A percentile compares a stretch with the other conserved stretches of the same genome.
phyloP scores from a whole-genome alignment of 2,797 vertebrate species.

The Moxostoma hubbsi region DNA sequence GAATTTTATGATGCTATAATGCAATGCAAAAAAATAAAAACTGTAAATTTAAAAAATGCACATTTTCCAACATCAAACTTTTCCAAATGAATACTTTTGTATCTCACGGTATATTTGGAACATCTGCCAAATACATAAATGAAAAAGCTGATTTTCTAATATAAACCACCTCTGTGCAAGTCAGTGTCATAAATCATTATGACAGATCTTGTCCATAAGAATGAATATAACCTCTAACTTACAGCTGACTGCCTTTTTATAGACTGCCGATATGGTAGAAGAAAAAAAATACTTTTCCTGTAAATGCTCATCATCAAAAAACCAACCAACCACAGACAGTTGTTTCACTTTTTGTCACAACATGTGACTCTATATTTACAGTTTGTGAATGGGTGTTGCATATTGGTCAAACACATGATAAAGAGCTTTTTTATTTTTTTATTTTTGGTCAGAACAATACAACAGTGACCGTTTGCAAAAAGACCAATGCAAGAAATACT shows the following conservation, averaged over 20 bases:
- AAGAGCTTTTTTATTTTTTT: constrained; percentile 20
- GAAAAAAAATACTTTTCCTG: neutral
- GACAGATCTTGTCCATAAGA: neutral
- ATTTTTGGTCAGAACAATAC: constrained; percentile 35
- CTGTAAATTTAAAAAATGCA: too few relatives aligned
- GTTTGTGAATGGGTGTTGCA: constrained; percentile 42
- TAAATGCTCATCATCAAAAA: constrained; percentile 5
- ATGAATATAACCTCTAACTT: neutral
- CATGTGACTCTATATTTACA: constrained; percentile 39
- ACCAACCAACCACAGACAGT: constrained; percentile 19
- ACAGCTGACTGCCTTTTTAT: neutral
- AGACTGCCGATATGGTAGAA: neutral
- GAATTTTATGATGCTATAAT: too few relatives aligned
- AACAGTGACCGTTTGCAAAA: neutral
- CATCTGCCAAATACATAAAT: too few relatives aligned
- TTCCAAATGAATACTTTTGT: too few relatives aligned
- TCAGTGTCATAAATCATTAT: neutral
- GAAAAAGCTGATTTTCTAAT: neutral
- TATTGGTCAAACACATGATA: constrained; percentile 13
- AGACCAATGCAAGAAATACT: constrained; percentile 7
- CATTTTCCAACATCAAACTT: too few relatives aligned
- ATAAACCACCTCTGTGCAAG: neutral
- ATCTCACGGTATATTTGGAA: too few relatives aligned
- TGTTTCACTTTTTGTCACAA: constrained; percentile 49
- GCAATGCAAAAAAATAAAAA: too few relatives aligned